phyloP scores from a whole-genome alignment of 30 jellyfish, hydroid and myxozoan species.

The Aurelia aurita complex sp. Pacific region DNA sequence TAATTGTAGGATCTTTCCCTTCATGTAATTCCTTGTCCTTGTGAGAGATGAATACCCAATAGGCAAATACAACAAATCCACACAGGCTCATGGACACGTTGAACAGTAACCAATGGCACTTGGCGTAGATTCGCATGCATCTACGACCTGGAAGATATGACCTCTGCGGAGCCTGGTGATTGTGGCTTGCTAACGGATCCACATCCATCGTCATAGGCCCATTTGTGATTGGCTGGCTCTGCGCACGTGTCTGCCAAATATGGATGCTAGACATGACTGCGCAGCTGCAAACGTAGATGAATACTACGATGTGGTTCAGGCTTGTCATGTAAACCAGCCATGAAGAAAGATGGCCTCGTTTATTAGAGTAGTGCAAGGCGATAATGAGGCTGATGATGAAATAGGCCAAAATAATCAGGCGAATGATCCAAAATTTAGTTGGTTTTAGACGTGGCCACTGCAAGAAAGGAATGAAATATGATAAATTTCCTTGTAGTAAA shows the following conservation, averaged over 20 bases:
- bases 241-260: conserved; percentile 17
- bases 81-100: conserved; percentile 46
- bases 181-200: too few species aligned
- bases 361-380: conserved; percentile 15
- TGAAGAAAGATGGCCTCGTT: conserved; percentile 8
- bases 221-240: conserved; percentile 4
- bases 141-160: background rate
- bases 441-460: conserved; percentile 54
- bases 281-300: conserved; percentile 47
- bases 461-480: background rate
- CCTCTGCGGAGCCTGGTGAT: too few species aligned
- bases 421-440: conserved; percentile 48
- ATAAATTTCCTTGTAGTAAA: too few species aligned
- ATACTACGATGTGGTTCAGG: conserved; percentile 62
- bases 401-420: conserved; percentile 32
- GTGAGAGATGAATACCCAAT: conserved; percentile 61
- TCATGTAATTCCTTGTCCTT: conserved; percentile 8
- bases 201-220: background rate
- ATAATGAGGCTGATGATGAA: conserved; percentile 31
- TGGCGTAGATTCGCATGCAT: conserved; percentile 2
- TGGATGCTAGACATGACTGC: background rate
- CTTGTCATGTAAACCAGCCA: conserved; percentile 69
- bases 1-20: background rate
- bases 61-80: conserved; percentile 56
- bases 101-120: conserved; percentile 73